Evolutionary conservation across 2,797 vertebrate genomes (phyloP), one percentile per base, ranked within the genome.

Genomic region (Esox lucius): DNA sequence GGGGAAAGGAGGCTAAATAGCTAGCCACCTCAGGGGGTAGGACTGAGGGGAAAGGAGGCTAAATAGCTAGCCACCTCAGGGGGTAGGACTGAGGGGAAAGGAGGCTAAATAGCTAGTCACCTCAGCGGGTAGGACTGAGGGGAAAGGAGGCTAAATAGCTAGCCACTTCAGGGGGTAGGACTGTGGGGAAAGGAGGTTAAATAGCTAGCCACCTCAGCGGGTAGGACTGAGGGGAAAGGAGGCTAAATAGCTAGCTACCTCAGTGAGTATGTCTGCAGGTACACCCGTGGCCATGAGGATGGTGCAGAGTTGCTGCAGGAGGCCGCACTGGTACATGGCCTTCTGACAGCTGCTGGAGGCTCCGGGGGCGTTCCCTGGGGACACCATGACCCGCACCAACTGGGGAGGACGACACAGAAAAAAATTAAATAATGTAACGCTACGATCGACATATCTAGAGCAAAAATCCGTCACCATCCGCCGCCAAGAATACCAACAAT

Each of bases 251-350:
- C 7, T 39, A 39, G 35, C 3, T 90, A 98, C 98, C 92, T 99
- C 98, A 0, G 98, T 99, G 77, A 99, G 95, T 83, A 99, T 99
- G 71, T 99, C 98, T 17, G 98, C 98, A 75, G 97, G 98, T 73
- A 98, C 96, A 0, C 98, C 98, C 0, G 98, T 99, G 11, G 98
- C 97, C 98, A 99, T 99, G 56, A 99, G 93, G 89, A 99, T 98
- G 11, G 95, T 97, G 75, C 98, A 99, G 77, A 99, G 93, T 91
- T 99, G 98, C 83, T 98, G 96, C 51, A 99, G 80, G 53, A 99
- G 89, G n/a, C 95, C 97, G 31, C 98, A 99, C 88, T 96, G 97
- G 84, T 94, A 98, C 97, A 98, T 97, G 5, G 96, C 94, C 88
- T 96, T 98, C 91, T 99, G 98, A 81, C 98, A 99, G 86, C 95